Evolutionary conservation across 2,113 vertebrate species (phyloP).

Genomic region (Campylorhamphus procurvoides): DNA sequence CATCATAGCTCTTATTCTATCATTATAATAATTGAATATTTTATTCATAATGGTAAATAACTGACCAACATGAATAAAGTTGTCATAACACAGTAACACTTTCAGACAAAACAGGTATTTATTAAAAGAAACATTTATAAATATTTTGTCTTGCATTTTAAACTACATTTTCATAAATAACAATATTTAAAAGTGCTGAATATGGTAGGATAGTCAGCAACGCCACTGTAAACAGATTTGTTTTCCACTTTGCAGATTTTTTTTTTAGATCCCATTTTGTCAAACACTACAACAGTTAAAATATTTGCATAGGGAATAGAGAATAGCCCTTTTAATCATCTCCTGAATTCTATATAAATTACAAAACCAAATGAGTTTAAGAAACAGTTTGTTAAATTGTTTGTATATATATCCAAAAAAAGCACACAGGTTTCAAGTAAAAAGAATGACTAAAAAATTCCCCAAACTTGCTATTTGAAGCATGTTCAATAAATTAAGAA

Average conservation of each 20-base stretch:
- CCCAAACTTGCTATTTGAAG: conserved; percentile 69
- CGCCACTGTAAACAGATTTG: conserved; percentile 83
- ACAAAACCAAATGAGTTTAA: conserved; percentile 81
- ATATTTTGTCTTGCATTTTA: conserved; percentile 81
- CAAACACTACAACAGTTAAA: conserved; percentile 83
- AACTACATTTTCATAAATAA: conserved; percentile 84
- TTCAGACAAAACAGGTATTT: conserved; percentile 82
- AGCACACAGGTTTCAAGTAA: conserved; percentile 79
- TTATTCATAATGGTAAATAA: conserved; percentile 77
- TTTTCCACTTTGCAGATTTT: conserved; percentile 73
- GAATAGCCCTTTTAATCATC: conserved; percentile 85
- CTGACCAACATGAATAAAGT: conserved; percentile 78
- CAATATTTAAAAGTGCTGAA: conserved; percentile 86
- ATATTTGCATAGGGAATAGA: conserved; percentile 88
- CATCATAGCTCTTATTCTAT: conserved; percentile 72
- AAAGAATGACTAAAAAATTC: conserved; percentile 76
- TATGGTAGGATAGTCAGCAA: conserved; percentile 83
- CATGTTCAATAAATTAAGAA: conserved; percentile 81
- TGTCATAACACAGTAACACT: conserved; percentile 77
- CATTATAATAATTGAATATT: conserved; percentile 68
- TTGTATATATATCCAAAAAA: conserved; percentile 76
- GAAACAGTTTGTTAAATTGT: conserved; percentile 76
- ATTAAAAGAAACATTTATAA: conserved; percentile 84
- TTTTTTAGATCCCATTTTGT: conserved; percentile 78
- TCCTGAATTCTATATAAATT: conserved; percentile 86